These are phyloP conservation scores for Callinectes sapidus DNA, from an alignment of 2,888 invertebrate genomes.

Conservation along the genomic window DNA sequence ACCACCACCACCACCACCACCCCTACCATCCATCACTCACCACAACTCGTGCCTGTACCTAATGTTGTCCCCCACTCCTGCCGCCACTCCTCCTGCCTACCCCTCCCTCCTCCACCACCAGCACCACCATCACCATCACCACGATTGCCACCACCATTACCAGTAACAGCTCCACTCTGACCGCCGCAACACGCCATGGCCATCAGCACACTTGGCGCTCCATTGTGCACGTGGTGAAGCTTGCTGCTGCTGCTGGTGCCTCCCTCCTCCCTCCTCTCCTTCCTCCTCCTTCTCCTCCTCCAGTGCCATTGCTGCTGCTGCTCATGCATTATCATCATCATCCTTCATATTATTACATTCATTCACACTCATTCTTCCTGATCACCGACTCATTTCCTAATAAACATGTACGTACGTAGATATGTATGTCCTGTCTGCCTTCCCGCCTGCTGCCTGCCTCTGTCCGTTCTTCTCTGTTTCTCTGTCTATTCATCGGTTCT, in stretches of 20 bases:
- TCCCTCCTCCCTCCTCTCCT: not conserved
- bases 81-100: not conserved
- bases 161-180: constrained; percentile 37
- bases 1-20: not conserved
- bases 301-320: not conserved
- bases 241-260: not conserved
- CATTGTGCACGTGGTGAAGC: constrained; percentile 20
- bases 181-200: not conserved
- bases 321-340: constrained; percentile 6
- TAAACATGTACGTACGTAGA: not conserved
- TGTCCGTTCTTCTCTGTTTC: constrained; percentile 15
- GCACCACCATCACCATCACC: constrained; percentile 33
- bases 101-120: not conserved
- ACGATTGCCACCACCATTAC: constrained; percentile 34
- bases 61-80: not conserved
- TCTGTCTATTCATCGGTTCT: not conserved
- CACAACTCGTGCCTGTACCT: constrained; percentile 29
- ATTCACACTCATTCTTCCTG: not conserved
- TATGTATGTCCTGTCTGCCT: not conserved
- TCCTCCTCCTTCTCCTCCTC: not conserved
- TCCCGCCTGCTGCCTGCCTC: not conserved
- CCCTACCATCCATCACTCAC: not conserved
- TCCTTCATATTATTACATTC: constrained; percentile 24
- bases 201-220: constrained; percentile 23
- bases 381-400: constrained; percentile 24